Conservation (phyloP, 2,888 invertebrate genomes). For the Tipula lateralis region DNA sequence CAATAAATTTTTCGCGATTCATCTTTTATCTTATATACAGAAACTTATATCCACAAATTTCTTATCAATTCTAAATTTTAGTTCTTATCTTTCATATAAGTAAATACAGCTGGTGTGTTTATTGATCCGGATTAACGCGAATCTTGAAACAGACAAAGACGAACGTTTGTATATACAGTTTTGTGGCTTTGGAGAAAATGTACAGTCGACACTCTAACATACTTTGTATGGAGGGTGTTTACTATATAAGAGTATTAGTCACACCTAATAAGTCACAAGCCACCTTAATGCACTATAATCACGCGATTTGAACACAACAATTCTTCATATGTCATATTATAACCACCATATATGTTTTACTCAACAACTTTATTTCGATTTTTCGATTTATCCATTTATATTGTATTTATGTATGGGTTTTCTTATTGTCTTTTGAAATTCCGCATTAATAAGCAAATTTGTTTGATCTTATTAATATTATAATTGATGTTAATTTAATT, state of each 20-base stretch:
- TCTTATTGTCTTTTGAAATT: not conserved
- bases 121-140: not conserved
- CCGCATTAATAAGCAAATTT: not conserved
- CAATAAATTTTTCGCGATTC: not conserved
- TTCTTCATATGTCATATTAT: not conserved
- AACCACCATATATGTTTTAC: not conserved
- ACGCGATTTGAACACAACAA: not conserved
- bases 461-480: not conserved
- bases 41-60: not conserved
- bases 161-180: not conserved
- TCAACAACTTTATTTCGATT: not conserved
- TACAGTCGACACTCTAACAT: not conserved
- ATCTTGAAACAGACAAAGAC: not conserved
- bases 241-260: not conserved
- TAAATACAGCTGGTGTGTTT: not conserved
- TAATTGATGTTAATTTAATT: not conserved
- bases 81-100: not conserved
- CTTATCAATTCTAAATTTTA: not conserved
- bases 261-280: not conserved
- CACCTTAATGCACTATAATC: not conserved
- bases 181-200: not conserved
- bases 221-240: not conserved
- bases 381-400: not conserved
- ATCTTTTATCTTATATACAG: not conserved
- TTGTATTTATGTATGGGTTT: not conserved